Base-by-base conservation (phyloP, 2,113 vertebrate genomes). In the Grallaria varia region DNA sequence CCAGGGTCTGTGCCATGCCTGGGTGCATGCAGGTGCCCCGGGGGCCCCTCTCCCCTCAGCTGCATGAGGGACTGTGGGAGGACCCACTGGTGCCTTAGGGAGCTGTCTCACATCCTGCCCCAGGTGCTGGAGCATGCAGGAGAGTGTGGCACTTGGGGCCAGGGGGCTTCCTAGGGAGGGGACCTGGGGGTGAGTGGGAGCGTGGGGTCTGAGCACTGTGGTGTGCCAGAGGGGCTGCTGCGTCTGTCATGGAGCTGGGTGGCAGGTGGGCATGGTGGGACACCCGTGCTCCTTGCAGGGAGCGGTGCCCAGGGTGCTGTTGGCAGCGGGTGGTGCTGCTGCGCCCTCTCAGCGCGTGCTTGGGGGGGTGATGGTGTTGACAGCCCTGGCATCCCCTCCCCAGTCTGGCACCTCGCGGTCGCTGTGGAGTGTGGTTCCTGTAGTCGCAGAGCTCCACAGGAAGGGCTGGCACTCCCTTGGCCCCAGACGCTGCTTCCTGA, bases 401-500 rank as follows among this genome's bases (percentile, higher is more conserved):
- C 5, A 0, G 2, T 39, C 3, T 40, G 67, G 49, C 50, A 69
- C 31, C 47, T 40, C 2, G n/a, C 0, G 0, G 24, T 87, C 58
- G 28, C 49, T 90, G 31, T 33, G 68, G 50, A 66, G 40, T 1
- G 1, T 5, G 39, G 40, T 68, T 10, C 33, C 27, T 27, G 9
- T 21, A 17, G 58, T 12, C 42, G 45, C 47, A 30, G 84, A 56
- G 31, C 30, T 14, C 35, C 0, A 4, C 0, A 0, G 4, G 4
- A 82, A 60, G 35, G 39, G 6, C 52, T 47, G 84, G 45, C 76
- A 47, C 21, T 59, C 75, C 37, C 31, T 31, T 27, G 20, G 15
- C 25, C 50, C 49, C 4, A 4, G 49, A 31, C 2, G 0, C 28
- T 0, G 0, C 33, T 52, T 16, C 10, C 45, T 64, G 22, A 2